Evolutionary conservation across 2,888 invertebrate genomes (phyloP).

Genomic region (Altica lythri): DNA sequence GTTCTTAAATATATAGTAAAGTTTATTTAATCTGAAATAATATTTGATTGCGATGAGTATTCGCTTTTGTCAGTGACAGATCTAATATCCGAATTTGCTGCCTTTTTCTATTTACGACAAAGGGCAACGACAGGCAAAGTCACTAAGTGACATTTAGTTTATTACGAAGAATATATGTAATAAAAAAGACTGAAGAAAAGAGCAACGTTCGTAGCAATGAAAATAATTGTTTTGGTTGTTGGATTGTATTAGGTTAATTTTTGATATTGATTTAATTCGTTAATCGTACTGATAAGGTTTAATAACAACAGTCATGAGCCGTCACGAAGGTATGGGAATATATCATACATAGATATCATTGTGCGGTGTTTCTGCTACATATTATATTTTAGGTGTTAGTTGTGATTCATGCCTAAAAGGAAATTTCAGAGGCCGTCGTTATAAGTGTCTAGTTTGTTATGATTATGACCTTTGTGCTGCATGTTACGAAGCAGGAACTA

Average conservation of each 20-base stretch:
- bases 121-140: constrained; percentile 2
- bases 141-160: constrained; percentile 18
- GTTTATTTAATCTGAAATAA: no score
- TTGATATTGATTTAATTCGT: constrained; percentile 15
- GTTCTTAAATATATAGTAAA: no score
- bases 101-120: constrained; percentile 1
- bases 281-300: background rate
- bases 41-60: no score
- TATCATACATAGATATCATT: constrained; percentile 8
- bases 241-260: constrained; percentile 14
- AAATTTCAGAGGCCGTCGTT: constrained; percentile 96
- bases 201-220: constrained; percentile 9
- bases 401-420: constrained; percentile 99
- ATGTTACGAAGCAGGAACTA: constrained; percentile 92
- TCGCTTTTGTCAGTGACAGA: no score
- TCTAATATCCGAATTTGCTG: background rate
- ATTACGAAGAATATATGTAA: constrained; percentile 20
- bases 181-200: constrained; percentile 15
- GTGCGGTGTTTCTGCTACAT: background rate
- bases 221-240: constrained; percentile 1
- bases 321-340: constrained; percentile 45
- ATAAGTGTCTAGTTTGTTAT: constrained; percentile 98
- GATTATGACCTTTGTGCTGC: constrained; percentile 98
- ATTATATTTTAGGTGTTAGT: constrained; percentile 84
- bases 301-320: constrained; percentile 40